phyloP scores from a whole-genome alignment of 2,113 vertebrate genomes.

The Syngnathoides biaculeatus region DNA sequence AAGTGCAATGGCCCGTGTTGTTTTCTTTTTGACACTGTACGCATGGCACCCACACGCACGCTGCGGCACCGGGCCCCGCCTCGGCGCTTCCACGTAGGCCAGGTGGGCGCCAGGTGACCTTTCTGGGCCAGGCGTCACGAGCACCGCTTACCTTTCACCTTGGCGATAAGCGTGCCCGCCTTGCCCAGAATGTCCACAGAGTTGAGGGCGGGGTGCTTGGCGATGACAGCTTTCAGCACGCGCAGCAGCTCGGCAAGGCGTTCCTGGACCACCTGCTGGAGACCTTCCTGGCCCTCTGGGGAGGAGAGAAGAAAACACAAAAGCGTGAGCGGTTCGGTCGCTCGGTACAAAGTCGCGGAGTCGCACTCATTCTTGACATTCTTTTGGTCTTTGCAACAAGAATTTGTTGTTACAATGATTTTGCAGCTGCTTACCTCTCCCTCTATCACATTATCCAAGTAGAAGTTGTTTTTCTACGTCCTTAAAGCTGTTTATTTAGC shows the following conservation, averaged over 20 bases:
- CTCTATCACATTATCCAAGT: neutral
- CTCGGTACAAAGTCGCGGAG: neutral
- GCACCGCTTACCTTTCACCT: constrained; percentile 90
- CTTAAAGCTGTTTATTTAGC: neutral
- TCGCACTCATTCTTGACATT: constrained; percentile 31
- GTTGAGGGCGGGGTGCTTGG: constrained; percentile 90
- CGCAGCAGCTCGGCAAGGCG: constrained; percentile 84
- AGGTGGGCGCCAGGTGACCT: neutral
- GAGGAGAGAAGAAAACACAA: neutral
- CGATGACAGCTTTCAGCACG: constrained; percentile 86
- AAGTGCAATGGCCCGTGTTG: constrained; percentile 1
- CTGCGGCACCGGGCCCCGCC: constrained; percentile 8
- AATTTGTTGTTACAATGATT: neutral
- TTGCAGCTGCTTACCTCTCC: neutral
- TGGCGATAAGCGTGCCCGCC: constrained; percentile 88
- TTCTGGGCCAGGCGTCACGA: neutral
- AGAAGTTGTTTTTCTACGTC: neutral
- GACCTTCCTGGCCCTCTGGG: constrained; percentile 75
- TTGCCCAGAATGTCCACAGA: constrained; percentile 89
- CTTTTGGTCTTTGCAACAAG: constrained; percentile 10
- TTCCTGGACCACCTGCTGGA: constrained; percentile 82
- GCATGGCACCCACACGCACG: constrained; percentile 23
- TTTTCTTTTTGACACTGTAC: constrained; percentile 29
- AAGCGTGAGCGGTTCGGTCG: neutral
- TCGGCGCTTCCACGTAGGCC: neutral